Conservation (phyloP, 2,113 vertebrate species). For the Ochotona princeps region DNA sequence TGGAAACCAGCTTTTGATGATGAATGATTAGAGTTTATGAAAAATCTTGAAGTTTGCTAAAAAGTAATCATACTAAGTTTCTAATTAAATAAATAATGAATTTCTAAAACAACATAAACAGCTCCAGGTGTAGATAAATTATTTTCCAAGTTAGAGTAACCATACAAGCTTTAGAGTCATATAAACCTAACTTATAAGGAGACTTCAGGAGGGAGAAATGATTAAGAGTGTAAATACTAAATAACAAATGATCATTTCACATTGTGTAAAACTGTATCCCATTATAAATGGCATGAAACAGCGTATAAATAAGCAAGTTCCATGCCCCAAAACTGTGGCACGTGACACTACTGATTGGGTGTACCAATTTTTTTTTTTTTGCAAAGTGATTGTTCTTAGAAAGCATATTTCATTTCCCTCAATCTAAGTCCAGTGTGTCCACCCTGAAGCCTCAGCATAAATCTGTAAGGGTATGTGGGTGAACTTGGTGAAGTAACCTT, state of each 20-base stretch:
- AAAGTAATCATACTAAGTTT: neutral
- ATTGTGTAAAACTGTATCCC: slow-evolving; percentile 82
- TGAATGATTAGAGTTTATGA: neutral
- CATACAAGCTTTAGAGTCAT: neutral
- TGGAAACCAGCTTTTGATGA: neutral
- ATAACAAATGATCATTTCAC: slow-evolving; percentile 81
- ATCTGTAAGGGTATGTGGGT: slow-evolving; percentile 56
- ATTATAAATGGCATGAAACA: slow-evolving; percentile 83
- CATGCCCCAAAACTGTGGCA: slow-evolving; percentile 78
- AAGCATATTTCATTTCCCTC: slow-evolving; percentile 82
- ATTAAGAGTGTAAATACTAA: neutral
- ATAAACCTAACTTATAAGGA: neutral
- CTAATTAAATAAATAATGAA: neutral
- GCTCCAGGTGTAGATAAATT: neutral
- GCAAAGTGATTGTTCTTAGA: slow-evolving; percentile 82
- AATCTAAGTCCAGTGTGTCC: slow-evolving; percentile 77
- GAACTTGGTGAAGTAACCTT: slow-evolving; percentile 65
- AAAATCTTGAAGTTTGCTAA: neutral
- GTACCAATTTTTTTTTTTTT: slow-evolving; percentile 74
- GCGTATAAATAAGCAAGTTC: slow-evolving; percentile 79
- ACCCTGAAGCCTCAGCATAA: slow-evolving; percentile 64
- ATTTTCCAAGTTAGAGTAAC: slow-evolving; percentile 1
- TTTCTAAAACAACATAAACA: slow-evolving; percentile 26
- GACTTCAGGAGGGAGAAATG: neutral
- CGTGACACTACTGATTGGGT: slow-evolving; percentile 80